Base-by-base conservation (phyloP, 53 echinoderm and acorn worm genomes). In the Astropecten irregularis region DNA sequence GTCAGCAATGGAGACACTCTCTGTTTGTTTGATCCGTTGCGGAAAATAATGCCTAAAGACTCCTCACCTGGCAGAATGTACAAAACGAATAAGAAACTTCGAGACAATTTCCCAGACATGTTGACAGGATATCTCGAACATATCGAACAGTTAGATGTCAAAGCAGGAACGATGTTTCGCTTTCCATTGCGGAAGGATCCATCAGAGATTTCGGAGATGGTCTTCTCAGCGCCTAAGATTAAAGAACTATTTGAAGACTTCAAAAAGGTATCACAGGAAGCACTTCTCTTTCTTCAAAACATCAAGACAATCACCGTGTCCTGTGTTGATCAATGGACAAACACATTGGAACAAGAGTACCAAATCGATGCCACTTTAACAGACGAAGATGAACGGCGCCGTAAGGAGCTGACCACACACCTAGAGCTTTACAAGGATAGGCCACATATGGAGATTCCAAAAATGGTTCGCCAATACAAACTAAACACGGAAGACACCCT, bases 11-110 rank as follows among this genome's bases (percentile, higher is more conserved):
- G 83, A 31, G 73, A 90, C 28, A 89, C 50, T 1, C 72, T 93
- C 46, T 91, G 93, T 54, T 50, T 96, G 49, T 93, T 96, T 55
- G 96, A 96, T 69, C 96, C 96, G 11, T 68, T 82, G 3, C 61
- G 87, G 61, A 73, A 87, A 37, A 76, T 87, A 35, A 69, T 81
- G 14, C 86, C 92, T 11, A 46, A 38, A 29, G 23, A 15, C 18
- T 26, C 19, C 1, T 81, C 33, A 32, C 95, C 95, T 14, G 95
- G 95, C 3, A 44, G 30, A 70, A 87, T 49, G 39, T 64, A 66
- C n/a, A 49, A 55, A 1, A 66, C 50, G 11, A 21, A 37, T 18
- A 21, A 50, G 10, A 22, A 51, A 16, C 74, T 73, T 40, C 37
- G 52, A 28, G 52, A 50, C 29, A 52, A 73, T 3, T 85, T 85